Conservation (phyloP, 2,888 invertebrate genomes). For the Zeuzera pyrina region DNA sequence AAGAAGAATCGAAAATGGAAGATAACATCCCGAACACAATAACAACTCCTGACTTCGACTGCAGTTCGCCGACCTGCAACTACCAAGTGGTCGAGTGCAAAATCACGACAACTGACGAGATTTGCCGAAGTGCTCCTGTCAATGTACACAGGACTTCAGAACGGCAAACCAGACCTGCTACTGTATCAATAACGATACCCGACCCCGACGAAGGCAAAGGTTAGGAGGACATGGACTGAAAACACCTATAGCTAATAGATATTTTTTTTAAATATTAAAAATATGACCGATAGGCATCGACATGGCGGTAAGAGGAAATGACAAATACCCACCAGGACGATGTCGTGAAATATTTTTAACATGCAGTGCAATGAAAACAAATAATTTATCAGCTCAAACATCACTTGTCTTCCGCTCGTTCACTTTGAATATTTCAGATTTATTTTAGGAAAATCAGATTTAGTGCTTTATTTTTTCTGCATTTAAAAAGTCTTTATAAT, state of each 20-base stretch:
- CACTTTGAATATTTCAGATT: slow-evolving; percentile 21
- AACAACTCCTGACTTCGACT: slow-evolving; percentile 51
- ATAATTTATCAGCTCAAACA: slow-evolving; percentile 43
- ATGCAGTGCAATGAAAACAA: slow-evolving; percentile 30
- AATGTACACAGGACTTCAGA: slow-evolving; percentile 32
- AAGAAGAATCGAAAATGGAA: slow-evolving; percentile 50
- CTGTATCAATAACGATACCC: slow-evolving; percentile 74
- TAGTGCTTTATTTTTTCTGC: too few relatives aligned
- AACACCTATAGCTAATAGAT: too few relatives aligned
- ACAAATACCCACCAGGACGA: too few relatives aligned
- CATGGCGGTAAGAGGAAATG: too few relatives aligned
- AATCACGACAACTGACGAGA: slow-evolving; percentile 58
- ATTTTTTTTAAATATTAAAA: too few relatives aligned
- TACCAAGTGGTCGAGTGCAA: slow-evolving; percentile 65
- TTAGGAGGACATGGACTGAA: too few relatives aligned
- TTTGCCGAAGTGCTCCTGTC: slow-evolving; percentile 32
- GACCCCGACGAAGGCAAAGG: slow-evolving; percentile 72
- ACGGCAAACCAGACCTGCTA: slow-evolving; percentile 45
- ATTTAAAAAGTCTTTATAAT: too few relatives aligned
- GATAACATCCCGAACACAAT: slow-evolving; percentile 55
- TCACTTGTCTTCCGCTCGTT: slow-evolving; percentile 57
- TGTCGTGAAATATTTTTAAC: too few relatives aligned
- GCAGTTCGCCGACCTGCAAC: slow-evolving; percentile 55
- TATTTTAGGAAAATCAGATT: too few relatives aligned
- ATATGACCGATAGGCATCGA: too few relatives aligned